Conservation (phyloP, 92 coral and sea anemone genomes). For the Zoanthus gigantus region DNA sequence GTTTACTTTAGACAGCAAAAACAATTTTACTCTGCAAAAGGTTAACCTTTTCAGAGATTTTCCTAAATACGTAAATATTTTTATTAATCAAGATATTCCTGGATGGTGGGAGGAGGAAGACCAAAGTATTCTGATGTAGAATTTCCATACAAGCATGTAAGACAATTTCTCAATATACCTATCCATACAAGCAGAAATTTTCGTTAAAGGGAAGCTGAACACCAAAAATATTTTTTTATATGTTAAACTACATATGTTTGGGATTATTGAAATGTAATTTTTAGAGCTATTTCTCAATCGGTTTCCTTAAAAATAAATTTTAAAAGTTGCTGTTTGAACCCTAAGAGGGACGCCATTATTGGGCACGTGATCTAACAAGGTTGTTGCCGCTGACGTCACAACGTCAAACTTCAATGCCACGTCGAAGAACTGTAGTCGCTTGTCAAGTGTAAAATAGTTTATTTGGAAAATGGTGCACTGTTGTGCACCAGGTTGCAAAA, state of each 20-base stretch:
- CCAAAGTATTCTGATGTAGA: neutral
- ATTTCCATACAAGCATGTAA: conserved; percentile 13
- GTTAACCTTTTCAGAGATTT: neutral
- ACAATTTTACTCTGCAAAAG: neutral
- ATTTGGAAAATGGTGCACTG: conserved; percentile 9
- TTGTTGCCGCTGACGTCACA: neutral
- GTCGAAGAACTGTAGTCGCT: neutral
- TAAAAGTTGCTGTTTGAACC: neutral
- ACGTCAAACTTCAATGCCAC: conserved; percentile 11
- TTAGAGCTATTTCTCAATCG: neutral
- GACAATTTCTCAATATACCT: neutral
- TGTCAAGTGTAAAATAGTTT: neutral
- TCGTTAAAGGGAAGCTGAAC: no score
- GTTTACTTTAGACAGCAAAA: neutral
- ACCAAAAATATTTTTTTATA: no score
- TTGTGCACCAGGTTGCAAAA: conserved; percentile 11
- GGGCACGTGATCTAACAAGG: neutral
- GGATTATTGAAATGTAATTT: neutral
- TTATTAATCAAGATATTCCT: neutral
- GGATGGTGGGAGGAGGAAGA: neutral
- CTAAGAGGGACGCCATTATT: conserved; percentile 2
- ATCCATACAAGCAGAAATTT: no score
- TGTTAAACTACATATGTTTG: no score
- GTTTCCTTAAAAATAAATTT: conserved; percentile 2
- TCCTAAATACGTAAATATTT: neutral